Conservation (phyloP, 1,140 invertebrate species). For the Formica exsecta region DNA sequence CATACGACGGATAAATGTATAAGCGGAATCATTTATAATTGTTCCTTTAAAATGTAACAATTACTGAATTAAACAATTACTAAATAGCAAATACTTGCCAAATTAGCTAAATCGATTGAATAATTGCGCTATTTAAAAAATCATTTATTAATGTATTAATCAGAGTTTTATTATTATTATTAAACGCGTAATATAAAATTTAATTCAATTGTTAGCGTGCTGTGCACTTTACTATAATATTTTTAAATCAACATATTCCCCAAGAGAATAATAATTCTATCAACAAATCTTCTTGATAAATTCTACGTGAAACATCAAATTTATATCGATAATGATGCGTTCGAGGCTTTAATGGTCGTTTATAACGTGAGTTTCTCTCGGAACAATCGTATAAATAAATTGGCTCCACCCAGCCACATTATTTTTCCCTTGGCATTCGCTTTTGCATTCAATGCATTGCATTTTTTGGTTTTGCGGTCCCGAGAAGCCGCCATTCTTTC, state of each 20-base stretch:
- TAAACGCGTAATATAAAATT: neutral
- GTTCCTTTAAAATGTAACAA: neutral
- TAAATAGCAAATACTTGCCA: slow-evolving; percentile 17
- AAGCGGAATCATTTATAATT: neutral
- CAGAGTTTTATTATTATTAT: neutral
- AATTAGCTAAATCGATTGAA: neutral
- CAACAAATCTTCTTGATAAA: neutral
- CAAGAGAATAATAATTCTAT: neutral
- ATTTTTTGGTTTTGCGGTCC: slow-evolving; percentile 26
- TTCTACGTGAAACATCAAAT: neutral
- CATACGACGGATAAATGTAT: neutral
- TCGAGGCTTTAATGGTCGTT: neutral
- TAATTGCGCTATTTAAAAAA: neutral
- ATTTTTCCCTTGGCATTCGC: neutral
- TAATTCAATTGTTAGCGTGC: neutral
- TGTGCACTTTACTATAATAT: neutral
- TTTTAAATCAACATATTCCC: neutral
- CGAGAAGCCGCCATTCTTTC: slow-evolving; percentile 6
- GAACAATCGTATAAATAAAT: slow-evolving; percentile 12
- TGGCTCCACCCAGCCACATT: neutral
- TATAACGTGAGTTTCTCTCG: neutral
- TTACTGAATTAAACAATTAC: neutral
- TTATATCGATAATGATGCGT: neutral
- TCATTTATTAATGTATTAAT: neutral
- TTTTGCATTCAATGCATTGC: slow-evolving; percentile 38